Base-by-base conservation (phyloP, 2,113 vertebrate genomes). In the Mus spicilegus region DNA sequence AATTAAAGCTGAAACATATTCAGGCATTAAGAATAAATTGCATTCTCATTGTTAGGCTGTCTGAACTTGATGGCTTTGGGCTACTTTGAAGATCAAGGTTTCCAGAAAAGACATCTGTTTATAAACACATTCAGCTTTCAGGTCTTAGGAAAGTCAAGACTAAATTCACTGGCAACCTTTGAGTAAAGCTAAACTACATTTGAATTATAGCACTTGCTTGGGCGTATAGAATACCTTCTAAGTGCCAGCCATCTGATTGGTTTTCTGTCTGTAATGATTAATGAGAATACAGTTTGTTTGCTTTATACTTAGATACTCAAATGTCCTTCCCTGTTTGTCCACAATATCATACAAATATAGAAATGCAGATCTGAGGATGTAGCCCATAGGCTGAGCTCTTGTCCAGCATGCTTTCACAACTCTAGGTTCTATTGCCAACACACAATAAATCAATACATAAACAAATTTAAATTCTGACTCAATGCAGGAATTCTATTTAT, bases 151-250 rank as follows among this genome's bases (percentile, higher is more conserved):
- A 96, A 46, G 49, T n/a, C 49, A 90, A 88, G 20, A 46, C 24
- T 90, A 93, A 81, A 56, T 49, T 91, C 86, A 39, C 10, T 76
- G 70, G n/a, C 39, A 87, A 36, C 1, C 89, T 91, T 65, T 86
- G 33, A n/a, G n/a, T 81, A 81, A 89, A 65, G 42, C 65, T 88
- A 49, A 76, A 42, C 30, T 86, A n/a, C 19, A 77, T 51, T 39
- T 95, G 8, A 93, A 91, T 95, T 95, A 42, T 75, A 80, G 20
- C 30, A 58, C 30, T 70, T 80, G 42, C 84, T 92, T 97, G 73
- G 3, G 80, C 67, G 82, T 75, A n/a, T 51, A 78, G 54, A 91
- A 39, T 20, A 78, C 8, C 75, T 72, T 89, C 24, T 72, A 77
- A 93, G 36, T 87, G 20, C 20, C 54, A 82, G 49, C 49, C 4